phyloP scores from a whole-genome alignment of 1,140 invertebrate genomes.

The Ephestia elutella region DNA sequence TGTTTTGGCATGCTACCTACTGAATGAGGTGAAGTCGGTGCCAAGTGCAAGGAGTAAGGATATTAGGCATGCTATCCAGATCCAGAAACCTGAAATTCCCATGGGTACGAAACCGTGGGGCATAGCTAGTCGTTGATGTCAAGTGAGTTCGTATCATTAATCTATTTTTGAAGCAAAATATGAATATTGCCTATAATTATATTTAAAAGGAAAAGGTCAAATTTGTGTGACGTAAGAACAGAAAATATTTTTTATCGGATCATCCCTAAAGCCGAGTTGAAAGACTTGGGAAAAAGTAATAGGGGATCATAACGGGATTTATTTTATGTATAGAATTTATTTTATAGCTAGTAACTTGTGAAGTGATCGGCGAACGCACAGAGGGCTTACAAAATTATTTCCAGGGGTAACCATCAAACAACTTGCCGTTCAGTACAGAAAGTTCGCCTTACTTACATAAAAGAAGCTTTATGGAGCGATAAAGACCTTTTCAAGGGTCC shows the following conservation, averaged over 20 bases:
- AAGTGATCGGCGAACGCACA: constrained; percentile 41
- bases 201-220: constrained; percentile 31
- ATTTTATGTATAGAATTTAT: constrained; percentile 57
- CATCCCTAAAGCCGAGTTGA: constrained; percentile 53
- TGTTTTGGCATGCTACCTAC: no score
- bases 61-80: no score
- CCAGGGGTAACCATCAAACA: constrained; percentile 58
- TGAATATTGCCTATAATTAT: constrained; percentile 10
- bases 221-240: constrained; percentile 50
- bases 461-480: constrained; percentile 66
- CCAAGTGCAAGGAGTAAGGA: no score
- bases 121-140: no score
- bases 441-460: constrained; percentile 47
- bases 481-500: constrained; percentile 62
- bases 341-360: constrained; percentile 51
- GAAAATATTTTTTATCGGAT: constrained; percentile 56
- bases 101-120: no score
- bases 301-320: constrained; percentile 64
- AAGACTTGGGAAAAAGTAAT: constrained; percentile 53
- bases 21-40: no score
- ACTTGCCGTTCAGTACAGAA: constrained; percentile 50
- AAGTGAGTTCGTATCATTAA: no score
- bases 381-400: constrained; percentile 58
- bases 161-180: background rate
- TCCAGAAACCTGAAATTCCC: no score